Evolutionary conservation across 2,888 invertebrate species (phyloP), one percentile per base, ranked within the genome.

Genomic region (Drosophila quinaria): DNA sequence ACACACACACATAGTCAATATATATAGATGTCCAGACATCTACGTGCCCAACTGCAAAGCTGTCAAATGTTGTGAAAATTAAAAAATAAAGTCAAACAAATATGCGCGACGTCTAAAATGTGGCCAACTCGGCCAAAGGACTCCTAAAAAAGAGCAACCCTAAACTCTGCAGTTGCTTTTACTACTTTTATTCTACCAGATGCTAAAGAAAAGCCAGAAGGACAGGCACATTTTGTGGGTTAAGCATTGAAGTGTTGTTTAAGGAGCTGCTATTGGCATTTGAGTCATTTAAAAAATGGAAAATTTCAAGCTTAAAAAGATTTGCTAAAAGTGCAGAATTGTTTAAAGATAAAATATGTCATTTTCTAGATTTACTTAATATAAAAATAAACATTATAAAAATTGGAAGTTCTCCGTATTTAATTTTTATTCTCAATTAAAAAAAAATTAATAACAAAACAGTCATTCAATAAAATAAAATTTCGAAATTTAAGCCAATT

Each of bases 11-110:
- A 25, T 5, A 25, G 5, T 25, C 25, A 25, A 25, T 19, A 81
- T 80, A 81, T 31, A 17, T 11, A 22, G 37, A 29, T 17, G 31
- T 33, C 64, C 67, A 47, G 58, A 64, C 42, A 49, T 47, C 69
- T 80, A 85, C 84, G 84, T 85, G 84, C 86, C 84, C 84, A 86
- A 80, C 84, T 70, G 86, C 62, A 76, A 63, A 73, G 81, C 86
- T 86, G 84, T 86, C 84, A 85, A 85, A 85, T 86, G 81, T 86
- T 86, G 86, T 73, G 84, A 86, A 85, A 85, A 85, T 86, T 85
- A 85, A 86, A 83, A 85, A 85, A 80, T 86, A 85, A 85, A 85
- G 74, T 85, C 86, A 70, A 84, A 80, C 86, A 85, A 85, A 85
- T 86, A 84, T 86, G 84, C 81, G 81, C 71, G 59, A 49, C 35